Conservation (phyloP, 2,113 vertebrate genomes). For the Corythornis vintsioides region DNA sequence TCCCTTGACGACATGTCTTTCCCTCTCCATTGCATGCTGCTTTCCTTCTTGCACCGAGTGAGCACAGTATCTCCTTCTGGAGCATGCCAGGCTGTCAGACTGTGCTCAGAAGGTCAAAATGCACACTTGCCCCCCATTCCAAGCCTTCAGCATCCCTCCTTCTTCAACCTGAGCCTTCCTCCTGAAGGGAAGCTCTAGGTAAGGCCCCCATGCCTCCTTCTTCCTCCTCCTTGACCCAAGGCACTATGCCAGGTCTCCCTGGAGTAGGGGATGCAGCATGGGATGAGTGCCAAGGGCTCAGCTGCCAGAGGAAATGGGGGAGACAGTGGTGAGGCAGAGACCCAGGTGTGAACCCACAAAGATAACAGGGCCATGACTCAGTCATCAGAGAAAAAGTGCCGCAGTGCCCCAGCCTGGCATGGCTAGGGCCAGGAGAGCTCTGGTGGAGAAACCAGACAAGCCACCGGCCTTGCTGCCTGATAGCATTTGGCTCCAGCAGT, state of each 20-base stretch:
- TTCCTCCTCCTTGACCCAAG: background rate
- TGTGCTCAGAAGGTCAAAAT: background rate
- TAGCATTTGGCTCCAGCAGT: background rate
- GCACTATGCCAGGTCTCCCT: background rate
- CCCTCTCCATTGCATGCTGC: too few species aligned
- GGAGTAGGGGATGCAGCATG: accelerated
- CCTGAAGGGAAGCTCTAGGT: background rate
- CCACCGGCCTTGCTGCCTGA: background rate
- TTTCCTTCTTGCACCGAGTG: background rate
- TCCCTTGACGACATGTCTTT: accelerated
- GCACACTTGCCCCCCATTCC: accelerated
- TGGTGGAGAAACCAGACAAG: background rate
- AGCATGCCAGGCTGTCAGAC: background rate
- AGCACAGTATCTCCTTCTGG: background rate
- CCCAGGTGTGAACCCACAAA: background rate
- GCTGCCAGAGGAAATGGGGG: constrained; percentile 5
- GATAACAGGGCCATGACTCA: constrained; percentile 53
- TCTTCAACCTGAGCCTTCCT: background rate
- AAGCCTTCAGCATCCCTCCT: background rate
- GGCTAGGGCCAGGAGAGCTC: background rate
- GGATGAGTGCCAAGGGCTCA: background rate
- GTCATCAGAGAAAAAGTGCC: background rate
- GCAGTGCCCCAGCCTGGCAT: background rate
- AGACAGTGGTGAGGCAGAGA: background rate
- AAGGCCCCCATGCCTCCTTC: background rate